Base-by-base conservation (phyloP, 2,888 invertebrate genomes). In the Microctonus aethiopoides region DNA sequence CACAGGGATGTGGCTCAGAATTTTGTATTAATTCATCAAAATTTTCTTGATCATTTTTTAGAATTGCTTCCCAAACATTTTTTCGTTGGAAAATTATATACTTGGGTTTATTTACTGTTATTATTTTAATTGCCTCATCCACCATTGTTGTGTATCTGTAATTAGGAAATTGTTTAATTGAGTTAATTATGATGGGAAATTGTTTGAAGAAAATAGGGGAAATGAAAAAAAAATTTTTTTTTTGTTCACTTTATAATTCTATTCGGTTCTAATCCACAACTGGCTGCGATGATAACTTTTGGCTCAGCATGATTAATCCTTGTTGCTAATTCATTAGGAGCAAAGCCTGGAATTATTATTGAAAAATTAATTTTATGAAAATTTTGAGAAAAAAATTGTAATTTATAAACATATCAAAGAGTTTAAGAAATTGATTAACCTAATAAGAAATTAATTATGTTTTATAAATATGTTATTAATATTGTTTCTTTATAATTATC, bases 281-380 rank as follows among this genome's bases (percentile, higher is more conserved):
- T 97, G 0, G 96, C 95, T 0, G 95, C 94, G 36, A 98, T 93
- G 32, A 98, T 92, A 4, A 97, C 91, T 79, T 94, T 95, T 0
- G 98, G 97, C 84, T 94, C 91, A 0, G 94, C 93, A 82, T 98
- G 97, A 79, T 94, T 92, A 66, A 98, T 96, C 74, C 97, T 90
- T 0, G 92, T 91, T 52, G 95, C 91, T 7, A 98, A 88, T 85
- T 98, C 97, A 74, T 93, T 91, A 0, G 97, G 94, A 0, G 97
- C 96, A 82, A 97, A 97, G 60, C 97, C 95, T 93, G 86, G 78
- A 81, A 88, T 61, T 5, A 29, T 29, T 7, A 5, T 29, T 29
- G 4, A 29, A 5, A 29, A 29, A 29, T 29, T 29, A 5, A 29
- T 29, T 29, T 29, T 7, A 3, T 29, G 3, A 29, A 29, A 5